These are phyloP conservation scores for Drosophila trapezifrons DNA, from an alignment of 1,140 invertebrate genomes.

Conservation along the genomic window DNA sequence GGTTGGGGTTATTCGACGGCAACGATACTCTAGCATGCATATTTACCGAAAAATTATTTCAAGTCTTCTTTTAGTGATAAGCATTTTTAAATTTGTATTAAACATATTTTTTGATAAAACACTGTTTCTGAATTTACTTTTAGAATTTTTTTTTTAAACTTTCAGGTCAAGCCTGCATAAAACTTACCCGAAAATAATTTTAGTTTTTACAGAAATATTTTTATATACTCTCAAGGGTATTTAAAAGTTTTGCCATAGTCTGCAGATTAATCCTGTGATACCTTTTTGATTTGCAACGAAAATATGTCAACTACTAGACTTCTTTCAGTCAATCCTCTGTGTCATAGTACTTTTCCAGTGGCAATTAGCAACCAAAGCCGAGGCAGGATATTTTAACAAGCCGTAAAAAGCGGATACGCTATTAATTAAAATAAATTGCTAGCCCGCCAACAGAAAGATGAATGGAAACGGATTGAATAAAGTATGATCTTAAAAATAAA, in stretches of 20 bases:
- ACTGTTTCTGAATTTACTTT: too few relatives aligned
- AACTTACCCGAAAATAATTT: background rate
- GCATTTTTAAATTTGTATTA: too few relatives aligned
- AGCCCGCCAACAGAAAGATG: conserved; percentile 10
- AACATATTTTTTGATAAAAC: too few relatives aligned
- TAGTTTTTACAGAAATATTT: too few relatives aligned
- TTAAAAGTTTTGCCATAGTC: background rate
- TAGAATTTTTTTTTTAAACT: too few relatives aligned
- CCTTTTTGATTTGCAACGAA: conserved; percentile 13
- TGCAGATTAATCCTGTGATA: background rate
- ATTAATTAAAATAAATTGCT: conserved; percentile 76
- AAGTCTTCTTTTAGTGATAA: background rate
- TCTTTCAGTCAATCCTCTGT: conserved; percentile 18
- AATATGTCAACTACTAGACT: conserved; percentile 52
- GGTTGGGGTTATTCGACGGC: conserved; percentile 29
- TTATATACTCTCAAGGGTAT: background rate
- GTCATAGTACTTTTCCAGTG: conserved; percentile 45
- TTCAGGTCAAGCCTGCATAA: background rate
- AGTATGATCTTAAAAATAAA: background rate
- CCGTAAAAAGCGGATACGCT: conserved; percentile 21
- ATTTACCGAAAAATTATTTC: background rate
- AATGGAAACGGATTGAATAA: conserved; percentile 4
- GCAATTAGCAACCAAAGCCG: conserved; percentile 62
- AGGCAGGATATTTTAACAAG: conserved; percentile 22
- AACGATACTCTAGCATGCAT: conserved; percentile 20